phyloP scores from a whole-genome alignment of 2,888 invertebrate genomes.

The Hyppa rectilinea region DNA sequence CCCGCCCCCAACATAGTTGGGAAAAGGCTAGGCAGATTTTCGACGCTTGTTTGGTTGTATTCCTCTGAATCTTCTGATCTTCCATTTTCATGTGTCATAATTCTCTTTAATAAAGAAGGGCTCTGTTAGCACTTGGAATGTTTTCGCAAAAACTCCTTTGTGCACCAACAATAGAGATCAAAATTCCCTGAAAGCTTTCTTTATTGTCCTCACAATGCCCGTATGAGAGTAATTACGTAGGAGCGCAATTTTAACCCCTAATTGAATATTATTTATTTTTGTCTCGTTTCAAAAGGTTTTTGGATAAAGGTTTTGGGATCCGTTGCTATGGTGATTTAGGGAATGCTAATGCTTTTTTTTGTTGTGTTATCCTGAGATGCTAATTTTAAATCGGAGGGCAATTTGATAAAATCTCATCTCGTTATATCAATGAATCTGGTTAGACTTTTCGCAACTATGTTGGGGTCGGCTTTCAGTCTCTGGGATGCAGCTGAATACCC shows the following conservation, averaged over 20 bases:
- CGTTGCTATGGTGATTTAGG: not conserved
- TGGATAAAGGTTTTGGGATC: conserved; percentile 27
- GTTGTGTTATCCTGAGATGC: not conserved
- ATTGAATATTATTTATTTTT: conserved; percentile 66
- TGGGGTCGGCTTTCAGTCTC: not conserved
- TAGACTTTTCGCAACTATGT: not conserved
- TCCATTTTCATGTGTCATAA: not conserved
- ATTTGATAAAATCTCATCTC: not conserved
- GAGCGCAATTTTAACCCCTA: conserved; percentile 60
- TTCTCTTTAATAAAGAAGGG: conserved; percentile 17
- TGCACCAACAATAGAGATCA: conserved; percentile 53
- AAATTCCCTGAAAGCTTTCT: conserved; percentile 49
- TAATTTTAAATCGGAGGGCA: not conserved
- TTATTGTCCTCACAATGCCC: conserved; percentile 49
- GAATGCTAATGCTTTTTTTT: not conserved
- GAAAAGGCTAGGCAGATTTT: too few species aligned
- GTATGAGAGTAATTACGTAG: conserved; percentile 58
- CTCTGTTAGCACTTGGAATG: conserved; percentile 21
- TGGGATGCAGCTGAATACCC: not conserved
- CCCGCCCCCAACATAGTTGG: too few species aligned
- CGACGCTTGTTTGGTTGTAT: not conserved
- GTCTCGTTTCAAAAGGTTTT: conserved; percentile 44
- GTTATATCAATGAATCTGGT: too few species aligned
- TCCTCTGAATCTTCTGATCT: conserved; percentile 17
- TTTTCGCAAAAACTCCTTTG: conserved; percentile 51